Evolutionary conservation across 2,888 invertebrate species (phyloP).

Genomic region (Leptinotarsa rubiginosa): DNA sequence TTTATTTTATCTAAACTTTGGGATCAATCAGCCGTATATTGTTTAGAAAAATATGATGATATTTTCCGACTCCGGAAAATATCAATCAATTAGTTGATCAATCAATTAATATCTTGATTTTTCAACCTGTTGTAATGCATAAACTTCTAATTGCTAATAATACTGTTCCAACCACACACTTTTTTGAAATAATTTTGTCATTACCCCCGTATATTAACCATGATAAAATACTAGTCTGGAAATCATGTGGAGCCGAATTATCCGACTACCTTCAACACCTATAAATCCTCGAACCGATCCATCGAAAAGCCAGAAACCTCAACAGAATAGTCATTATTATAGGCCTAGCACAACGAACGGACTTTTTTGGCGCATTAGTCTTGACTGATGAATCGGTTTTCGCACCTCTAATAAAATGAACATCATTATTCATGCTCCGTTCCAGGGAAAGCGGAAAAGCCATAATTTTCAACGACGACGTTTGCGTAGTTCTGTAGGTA

Average conservation of each 20-base stretch:
- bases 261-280: conserved; percentile 19
- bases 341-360: conserved; percentile 37
- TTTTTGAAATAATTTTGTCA: background rate
- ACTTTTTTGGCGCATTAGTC: conserved; percentile 49
- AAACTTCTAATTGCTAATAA: too few species aligned
- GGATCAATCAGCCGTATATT: too few species aligned
- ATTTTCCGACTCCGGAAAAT: too few species aligned
- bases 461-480: conserved; percentile 38
- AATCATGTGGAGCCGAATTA: background rate
- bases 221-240: background rate
- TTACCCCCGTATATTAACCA: background rate
- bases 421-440: conserved; percentile 53
- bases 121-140: too few species aligned
- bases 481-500: conserved; percentile 26
- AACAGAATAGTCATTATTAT: conserved; percentile 36
- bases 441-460: conserved; percentile 45
- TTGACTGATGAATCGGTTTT: conserved; percentile 48
- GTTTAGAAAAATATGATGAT: too few species aligned
- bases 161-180: too few species aligned
- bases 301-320: conserved; percentile 36
- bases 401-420: conserved; percentile 52
- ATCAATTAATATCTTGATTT: too few species aligned
- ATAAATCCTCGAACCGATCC: conserved; percentile 37
- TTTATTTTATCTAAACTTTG: too few species aligned
- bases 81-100: too few species aligned